Base-by-base conservation (phyloP, 2,797 vertebrate species). In the Parauchenoglanis ngamensis region DNA sequence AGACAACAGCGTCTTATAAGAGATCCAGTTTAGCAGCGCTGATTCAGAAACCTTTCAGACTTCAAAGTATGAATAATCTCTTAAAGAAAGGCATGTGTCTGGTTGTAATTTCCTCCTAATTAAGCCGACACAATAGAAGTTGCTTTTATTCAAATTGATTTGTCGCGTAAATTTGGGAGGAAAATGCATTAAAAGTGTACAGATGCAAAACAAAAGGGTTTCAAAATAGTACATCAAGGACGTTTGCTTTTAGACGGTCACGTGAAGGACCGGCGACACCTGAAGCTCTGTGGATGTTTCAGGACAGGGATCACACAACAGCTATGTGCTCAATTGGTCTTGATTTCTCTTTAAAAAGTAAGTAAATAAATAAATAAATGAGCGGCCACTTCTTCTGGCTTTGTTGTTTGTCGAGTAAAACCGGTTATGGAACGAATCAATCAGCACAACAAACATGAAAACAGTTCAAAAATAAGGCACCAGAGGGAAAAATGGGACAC, bases 1-100 rank as follows among this genome's bases (percentile, higher is more conserved):
- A 95, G 94, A 94, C 95, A 96, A 96, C 96, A 95, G 95, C 94
- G 94, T 96, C 93, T 95, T 95, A 94, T 95, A 96, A 94, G 94
- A 95, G 95, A 93, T 92, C 73, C 91, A 92, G 90, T 94, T 87
- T 87, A 94, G 92, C 93, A 88, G 89, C 93, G 95, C 95, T 95
- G 96, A 96, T 95, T 96, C 95, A 94, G 94, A 95, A 94, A 92
- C 92, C 93, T 93, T 94, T 92, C 92, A 90, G 95, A 96, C 96
- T 96, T 96, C 96, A 96, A 96, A 96, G 94, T 95, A 95, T 95
- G 93, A 94, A 96, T 96, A 95, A 96, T 95, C 94, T 89, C 92
- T 91, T 92, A 94, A 95, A 94, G 95, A 92, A 95, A 86, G 92
- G 89, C 92, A 91, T 90, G 91, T 88, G 92, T 92, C 94, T 95